These are phyloP conservation scores for Myathropa florea DNA, from an alignment of 2,888 invertebrate species.

Conservation along the genomic window DNA sequence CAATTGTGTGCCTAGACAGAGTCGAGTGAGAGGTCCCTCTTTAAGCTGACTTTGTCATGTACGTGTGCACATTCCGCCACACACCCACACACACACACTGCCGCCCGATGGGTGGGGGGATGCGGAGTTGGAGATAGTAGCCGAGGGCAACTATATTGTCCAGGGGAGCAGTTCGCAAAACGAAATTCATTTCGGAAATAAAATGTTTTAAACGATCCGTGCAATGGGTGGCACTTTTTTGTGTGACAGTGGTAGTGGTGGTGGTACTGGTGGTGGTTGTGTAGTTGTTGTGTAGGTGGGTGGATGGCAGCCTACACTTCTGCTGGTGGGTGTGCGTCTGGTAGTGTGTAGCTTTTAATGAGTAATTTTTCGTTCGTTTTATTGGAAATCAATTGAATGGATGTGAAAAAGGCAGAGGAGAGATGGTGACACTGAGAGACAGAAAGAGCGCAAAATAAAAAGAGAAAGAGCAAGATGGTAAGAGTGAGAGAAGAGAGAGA, in stretches of 20 bases:
- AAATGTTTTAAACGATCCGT: conserved; percentile 26
- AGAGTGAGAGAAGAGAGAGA: conserved; percentile 11
- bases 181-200: conserved; percentile 44
- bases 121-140: not conserved
- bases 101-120: not conserved
- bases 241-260: not conserved
- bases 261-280: not conserved
- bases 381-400: conserved; percentile 69
- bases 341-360: conserved; percentile 23
- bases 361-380: conserved; percentile 35
- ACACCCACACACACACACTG: not conserved
- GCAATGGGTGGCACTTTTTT: not conserved
- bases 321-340: not conserved
- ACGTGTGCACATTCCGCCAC: not conserved
- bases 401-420: conserved; percentile 28
- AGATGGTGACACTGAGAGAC: not conserved
- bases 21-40: not conserved
- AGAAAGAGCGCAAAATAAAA: too few species aligned
- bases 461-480: not conserved
- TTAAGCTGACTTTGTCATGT: not conserved
- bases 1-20: not conserved
- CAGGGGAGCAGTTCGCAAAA: conserved; percentile 20
- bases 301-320: not conserved
- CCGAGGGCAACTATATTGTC: not conserved
- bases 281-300: not conserved